Evolutionary conservation across 2,797 vertebrate genomes (phyloP).

Genomic region (Falco biarmicus): DNA sequence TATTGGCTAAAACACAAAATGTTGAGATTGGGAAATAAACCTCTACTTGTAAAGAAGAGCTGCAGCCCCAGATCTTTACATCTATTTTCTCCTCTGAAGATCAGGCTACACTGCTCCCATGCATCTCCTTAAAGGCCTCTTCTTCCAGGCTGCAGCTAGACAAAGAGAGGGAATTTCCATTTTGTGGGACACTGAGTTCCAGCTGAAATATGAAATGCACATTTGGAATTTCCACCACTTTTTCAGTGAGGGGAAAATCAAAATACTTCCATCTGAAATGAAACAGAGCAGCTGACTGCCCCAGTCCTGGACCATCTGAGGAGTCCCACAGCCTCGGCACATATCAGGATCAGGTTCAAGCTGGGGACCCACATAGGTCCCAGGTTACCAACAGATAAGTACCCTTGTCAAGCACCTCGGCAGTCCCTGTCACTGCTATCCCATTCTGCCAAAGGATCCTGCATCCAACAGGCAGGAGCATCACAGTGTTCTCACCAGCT

Average conservation of each 20-base stretch:
- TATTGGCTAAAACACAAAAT: background rate
- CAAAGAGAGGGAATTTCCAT: background rate
- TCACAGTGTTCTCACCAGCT: background rate
- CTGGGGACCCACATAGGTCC: fast-evolving
- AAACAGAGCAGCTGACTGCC: background rate
- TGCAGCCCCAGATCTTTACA: background rate
- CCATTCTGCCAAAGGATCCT: background rate
- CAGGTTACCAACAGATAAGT: background rate
- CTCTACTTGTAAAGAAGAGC: background rate
- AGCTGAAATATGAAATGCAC: background rate
- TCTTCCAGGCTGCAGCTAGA: background rate
- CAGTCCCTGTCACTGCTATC: background rate
- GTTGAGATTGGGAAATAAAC: background rate
- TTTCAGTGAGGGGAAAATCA: background rate
- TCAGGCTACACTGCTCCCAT: background rate
- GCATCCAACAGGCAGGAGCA: background rate
- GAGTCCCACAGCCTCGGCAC: background rate
- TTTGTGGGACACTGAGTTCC: background rate
- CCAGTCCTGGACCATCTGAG: background rate
- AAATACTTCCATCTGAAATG: background rate
- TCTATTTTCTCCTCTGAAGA: background rate
- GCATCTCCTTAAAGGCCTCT: background rate
- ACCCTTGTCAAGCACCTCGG: background rate
- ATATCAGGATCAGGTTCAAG: background rate
- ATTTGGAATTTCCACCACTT: background rate